These are phyloP conservation scores for Clupea harengus DNA, from an alignment of 2,113 vertebrate species.

Conservation along the genomic window DNA sequence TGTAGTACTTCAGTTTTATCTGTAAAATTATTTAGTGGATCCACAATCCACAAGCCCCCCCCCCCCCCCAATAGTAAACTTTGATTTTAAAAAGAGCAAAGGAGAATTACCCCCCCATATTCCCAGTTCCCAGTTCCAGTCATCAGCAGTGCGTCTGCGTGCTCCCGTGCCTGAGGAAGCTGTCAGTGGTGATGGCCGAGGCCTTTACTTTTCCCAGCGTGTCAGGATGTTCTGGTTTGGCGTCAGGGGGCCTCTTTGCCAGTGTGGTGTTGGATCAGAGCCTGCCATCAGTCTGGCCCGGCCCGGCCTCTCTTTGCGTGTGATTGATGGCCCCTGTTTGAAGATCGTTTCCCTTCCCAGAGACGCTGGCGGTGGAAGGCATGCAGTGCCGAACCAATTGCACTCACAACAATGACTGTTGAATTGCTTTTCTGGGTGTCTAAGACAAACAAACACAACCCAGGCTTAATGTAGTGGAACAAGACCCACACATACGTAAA, in stretches of 20 bases:
- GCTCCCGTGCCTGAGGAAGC: slow-evolving; percentile 41
- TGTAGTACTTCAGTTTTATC: too few species aligned
- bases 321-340: not conserved
- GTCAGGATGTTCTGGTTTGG: slow-evolving; percentile 9
- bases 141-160: not conserved
- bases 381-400: not conserved
- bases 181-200: slow-evolving; percentile 19
- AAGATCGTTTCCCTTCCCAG: not conserved
- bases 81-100: too few species aligned
- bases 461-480: not conserved
- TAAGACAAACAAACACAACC: slow-evolving; percentile 2
- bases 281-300: not conserved
- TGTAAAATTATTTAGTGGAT: not conserved
- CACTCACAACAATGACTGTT: not conserved
- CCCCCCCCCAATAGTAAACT: too few species aligned
- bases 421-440: not conserved
- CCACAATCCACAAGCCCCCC: not conserved
- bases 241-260: not conserved
- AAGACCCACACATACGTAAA: not conserved
- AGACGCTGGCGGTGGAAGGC: not conserved
- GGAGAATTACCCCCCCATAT: too few species aligned
- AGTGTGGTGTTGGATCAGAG: not conserved
- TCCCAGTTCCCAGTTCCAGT: not conserved
- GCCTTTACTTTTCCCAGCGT: not conserved
- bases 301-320: not conserved